Percentiles rank a stretch among this genome's conserved stretches.
Evolutionary conservation across 2,113 vertebrate genomes (phyloP).

Genomic region (Pagrus major): DNA sequence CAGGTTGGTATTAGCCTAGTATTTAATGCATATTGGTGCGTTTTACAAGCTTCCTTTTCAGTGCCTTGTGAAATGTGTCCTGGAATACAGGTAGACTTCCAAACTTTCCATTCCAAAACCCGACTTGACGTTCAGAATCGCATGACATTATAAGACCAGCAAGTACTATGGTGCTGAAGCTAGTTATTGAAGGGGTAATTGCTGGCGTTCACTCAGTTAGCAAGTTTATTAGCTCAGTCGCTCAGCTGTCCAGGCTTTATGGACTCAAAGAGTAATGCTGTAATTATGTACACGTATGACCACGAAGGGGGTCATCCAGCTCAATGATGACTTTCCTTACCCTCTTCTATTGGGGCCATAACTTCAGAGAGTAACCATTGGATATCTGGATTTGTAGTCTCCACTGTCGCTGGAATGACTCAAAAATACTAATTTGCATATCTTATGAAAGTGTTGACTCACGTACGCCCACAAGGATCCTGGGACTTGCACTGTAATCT

Average conservation of each 20-base stretch:
- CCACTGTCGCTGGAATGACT: slow-evolving; percentile 21
- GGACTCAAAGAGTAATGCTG: slow-evolving; percentile 16
- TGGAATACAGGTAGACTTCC: no score
- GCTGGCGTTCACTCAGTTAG: no score
- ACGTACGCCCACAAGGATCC: slow-evolving; percentile 28
- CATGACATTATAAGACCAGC: no score
- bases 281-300: slow-evolving; percentile 2
- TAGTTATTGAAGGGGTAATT: no score
- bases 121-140: no score
- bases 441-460: slow-evolving; percentile 51
- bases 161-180: no score
- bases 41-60: no score
- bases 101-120: no score
- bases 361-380: background rate
- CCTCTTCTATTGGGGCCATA: background rate
- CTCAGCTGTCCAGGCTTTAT: slow-evolving; percentile 10
- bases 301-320: background rate
- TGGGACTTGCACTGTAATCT: background rate
- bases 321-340: slow-evolving; percentile 1
- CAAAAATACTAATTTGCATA: slow-evolving; percentile 27
- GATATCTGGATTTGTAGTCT: background rate
- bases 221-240: no score
- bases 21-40: no score
- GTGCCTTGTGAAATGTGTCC: no score
- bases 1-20: no score